phyloP scores from a whole-genome alignment of 2,888 invertebrate genomes.

The Linnaemya vulpina region DNA sequence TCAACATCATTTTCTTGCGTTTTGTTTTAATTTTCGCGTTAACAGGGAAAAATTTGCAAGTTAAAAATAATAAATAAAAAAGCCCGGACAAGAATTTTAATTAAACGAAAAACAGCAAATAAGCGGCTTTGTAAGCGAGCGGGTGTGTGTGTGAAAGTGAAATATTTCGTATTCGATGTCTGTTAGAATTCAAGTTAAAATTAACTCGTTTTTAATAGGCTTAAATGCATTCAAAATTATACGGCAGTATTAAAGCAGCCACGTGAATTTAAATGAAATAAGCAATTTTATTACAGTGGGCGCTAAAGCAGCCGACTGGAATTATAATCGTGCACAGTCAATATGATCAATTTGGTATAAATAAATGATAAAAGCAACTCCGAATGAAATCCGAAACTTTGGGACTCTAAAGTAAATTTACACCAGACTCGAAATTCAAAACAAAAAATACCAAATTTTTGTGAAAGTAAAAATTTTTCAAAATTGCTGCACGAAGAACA shows the following conservation, averaged over 20 bases:
- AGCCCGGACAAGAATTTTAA: slow-evolving; percentile 57
- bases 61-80: background rate
- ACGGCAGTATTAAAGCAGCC: too few relatives aligned
- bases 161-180: slow-evolving; percentile 18
- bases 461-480: background rate
- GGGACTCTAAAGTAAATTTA: background rate
- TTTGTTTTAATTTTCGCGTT: slow-evolving; percentile 36
- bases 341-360: too few relatives aligned
- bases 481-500: background rate
- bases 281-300: too few relatives aligned
- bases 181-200: slow-evolving; percentile 29
- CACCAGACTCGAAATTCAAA: background rate
- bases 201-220: slow-evolving; percentile 13
- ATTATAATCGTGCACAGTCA: too few relatives aligned
- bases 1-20: slow-evolving; percentile 48
- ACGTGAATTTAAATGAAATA: too few relatives aligned
- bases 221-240: too few relatives aligned
- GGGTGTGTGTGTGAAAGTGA: background rate
- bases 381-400: too few relatives aligned
- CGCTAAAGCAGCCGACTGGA: too few relatives aligned
- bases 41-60: slow-evolving; percentile 20
- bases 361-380: too few relatives aligned
- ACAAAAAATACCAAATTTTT: background rate
- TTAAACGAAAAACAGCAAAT: slow-evolving; percentile 41
- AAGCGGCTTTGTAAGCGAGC: background rate